phyloP scores from a whole-genome alignment of 2,797 vertebrate genomes.

The Peromyscus melanophrys region DNA sequence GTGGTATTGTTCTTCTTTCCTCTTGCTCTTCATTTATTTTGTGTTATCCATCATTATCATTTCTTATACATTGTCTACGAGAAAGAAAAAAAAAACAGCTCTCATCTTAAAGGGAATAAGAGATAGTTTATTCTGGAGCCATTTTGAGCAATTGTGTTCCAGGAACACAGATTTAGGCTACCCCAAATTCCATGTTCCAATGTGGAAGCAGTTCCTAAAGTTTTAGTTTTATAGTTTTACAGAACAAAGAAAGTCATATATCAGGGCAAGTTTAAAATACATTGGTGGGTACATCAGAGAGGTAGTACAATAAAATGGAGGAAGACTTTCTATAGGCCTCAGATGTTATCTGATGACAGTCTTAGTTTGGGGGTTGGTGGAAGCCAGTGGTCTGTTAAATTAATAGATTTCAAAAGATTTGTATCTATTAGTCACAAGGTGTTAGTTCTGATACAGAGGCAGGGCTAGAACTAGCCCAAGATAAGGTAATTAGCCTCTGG shows the following conservation, averaged over 20 bases:
- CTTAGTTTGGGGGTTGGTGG: not conserved
- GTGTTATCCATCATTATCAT: not conserved
- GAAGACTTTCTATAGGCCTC: not conserved
- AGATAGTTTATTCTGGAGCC: not conserved
- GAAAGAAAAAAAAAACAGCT: not conserved
- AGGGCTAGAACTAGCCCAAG: not conserved
- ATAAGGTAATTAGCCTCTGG: not conserved
- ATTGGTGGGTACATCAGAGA: not conserved
- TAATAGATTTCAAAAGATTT: not conserved
- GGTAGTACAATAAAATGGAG: not conserved
- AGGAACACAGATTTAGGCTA: not conserved
- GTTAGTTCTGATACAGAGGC: not conserved
- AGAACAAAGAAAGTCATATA: not conserved
- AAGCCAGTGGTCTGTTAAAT: not conserved
- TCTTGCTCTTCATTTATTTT: not conserved
- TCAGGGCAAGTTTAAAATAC: not conserved
- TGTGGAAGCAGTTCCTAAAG: not conserved
- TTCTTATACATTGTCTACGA: not conserved
- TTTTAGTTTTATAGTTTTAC: not conserved
- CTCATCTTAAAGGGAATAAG: not conserved
- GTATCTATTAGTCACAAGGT: not conserved
- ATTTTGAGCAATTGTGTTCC: not conserved
- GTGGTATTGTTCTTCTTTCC: not conserved
- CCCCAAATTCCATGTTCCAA: not conserved
- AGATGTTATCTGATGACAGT: not conserved